A percentile compares a stretch with the other conserved stretches of the same genome.
Evolutionary conservation across 2,797 vertebrate genomes (phyloP).

Genomic region (Amphiprion clarkii): DNA sequence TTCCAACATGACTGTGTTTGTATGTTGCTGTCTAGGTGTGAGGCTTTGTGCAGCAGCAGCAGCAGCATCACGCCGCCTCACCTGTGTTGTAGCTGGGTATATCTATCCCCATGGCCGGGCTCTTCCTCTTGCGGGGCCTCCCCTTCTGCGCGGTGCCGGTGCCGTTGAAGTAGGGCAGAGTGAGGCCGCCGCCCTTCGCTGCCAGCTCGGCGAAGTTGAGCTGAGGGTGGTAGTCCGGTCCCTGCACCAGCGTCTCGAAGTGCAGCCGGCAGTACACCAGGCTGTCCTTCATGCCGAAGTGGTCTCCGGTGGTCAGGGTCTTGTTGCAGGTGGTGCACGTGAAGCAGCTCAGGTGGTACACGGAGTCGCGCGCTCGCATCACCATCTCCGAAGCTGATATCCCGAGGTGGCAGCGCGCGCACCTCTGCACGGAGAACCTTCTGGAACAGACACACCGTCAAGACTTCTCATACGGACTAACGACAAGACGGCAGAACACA

Average conservation of each 20-base stretch:
- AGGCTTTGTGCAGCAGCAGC: not conserved
- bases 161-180: slow-evolving; percentile 97
- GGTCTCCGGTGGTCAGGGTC: slow-evolving; percentile 97
- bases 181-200: slow-evolving; percentile 91
- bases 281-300: slow-evolving; percentile 99
- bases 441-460: slow-evolving; percentile 88
- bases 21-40: not conserved
- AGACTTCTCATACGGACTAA: slow-evolving; percentile 43
- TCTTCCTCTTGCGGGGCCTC: slow-evolving; percentile 96
- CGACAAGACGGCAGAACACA: not conserved
- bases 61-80: slow-evolving; percentile 74
- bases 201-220: slow-evolving; percentile 97
- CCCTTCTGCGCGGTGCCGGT: slow-evolving; percentile 96
- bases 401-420: slow-evolving; percentile 99
- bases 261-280: slow-evolving; percentile 98
- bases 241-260: slow-evolving; percentile 97
- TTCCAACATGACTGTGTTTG: not conserved
- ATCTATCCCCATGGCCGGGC: slow-evolving; percentile 95
- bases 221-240: slow-evolving; percentile 91
- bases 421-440: slow-evolving; percentile 99
- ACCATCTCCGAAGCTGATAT: slow-evolving; percentile 99
- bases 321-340: slow-evolving; percentile 98
- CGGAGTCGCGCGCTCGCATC: slow-evolving; percentile 98
- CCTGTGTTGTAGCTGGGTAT: slow-evolving; percentile 96
- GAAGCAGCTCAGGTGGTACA: slow-evolving; percentile 99